phyloP scores from a whole-genome alignment of 2,113 vertebrate genomes.

The Passerina amoena region DNA sequence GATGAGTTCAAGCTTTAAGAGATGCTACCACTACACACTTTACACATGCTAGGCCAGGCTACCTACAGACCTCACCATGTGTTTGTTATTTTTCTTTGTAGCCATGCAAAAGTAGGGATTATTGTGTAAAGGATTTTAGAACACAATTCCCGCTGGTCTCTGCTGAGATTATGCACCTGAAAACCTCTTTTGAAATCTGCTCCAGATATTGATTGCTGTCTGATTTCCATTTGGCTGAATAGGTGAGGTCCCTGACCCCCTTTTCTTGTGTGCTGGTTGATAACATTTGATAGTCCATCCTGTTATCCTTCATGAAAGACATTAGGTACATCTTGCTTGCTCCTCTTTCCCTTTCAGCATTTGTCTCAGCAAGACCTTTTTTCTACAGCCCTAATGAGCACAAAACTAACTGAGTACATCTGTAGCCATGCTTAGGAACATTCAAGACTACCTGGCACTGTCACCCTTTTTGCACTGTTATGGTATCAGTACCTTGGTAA shows the following conservation, averaged over 20 bases:
- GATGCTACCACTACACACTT: neutral
- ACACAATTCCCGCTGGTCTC: neutral
- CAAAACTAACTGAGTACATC: neutral
- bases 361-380: neutral
- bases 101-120: neutral
- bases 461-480: neutral
- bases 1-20: neutral
- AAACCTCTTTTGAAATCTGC: neutral
- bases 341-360: neutral
- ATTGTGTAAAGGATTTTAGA: neutral
- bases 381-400: neutral
- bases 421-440: neutral
- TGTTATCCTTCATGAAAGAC: neutral
- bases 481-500: neutral
- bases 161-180: neutral
- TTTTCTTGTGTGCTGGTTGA: neutral
- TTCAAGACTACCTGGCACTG: neutral
- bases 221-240: constrained; percentile 20
- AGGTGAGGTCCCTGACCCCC: neutral
- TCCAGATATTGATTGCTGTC: neutral
- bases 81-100: neutral
- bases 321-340: neutral
- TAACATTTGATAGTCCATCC: neutral
- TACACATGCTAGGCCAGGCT: rapidly evolving
- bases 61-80: neutral